A percentile compares a stretch with the other conserved stretches of the same genome.
Evolutionary conservation across 1,140 invertebrate species (phyloP).

Genomic region (Parasteatoda tepidariorum): DNA sequence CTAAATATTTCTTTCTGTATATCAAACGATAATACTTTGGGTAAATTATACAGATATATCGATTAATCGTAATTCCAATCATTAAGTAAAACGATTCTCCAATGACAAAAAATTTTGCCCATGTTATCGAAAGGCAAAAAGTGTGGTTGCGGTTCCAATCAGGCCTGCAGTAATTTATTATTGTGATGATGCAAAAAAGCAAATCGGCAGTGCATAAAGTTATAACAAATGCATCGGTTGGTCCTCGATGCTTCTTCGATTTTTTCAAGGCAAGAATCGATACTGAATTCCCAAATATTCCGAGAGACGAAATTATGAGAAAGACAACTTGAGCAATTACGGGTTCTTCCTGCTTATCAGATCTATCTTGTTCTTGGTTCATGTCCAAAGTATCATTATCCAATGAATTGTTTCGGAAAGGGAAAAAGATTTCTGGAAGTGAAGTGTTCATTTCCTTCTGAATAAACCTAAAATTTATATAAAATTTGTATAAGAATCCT

Average conservation of each 20-base stretch:
- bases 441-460: too few relatives aligned
- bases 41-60: conserved; percentile 85
- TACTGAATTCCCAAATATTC: not conserved
- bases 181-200: conserved; percentile 83
- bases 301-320: conserved; percentile 70
- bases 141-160: conserved; percentile 79
- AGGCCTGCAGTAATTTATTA: conserved; percentile 79
- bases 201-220: conserved; percentile 82
- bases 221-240: conserved; percentile 85
- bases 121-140: conserved; percentile 82
- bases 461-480: too few relatives aligned
- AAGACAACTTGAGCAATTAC: not conserved
- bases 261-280: not conserved
- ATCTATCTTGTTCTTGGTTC: not conserved
- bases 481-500: too few relatives aligned
- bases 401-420: too few relatives aligned
- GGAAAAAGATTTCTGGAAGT: too few relatives aligned
- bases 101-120: conserved; percentile 86
- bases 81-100: conserved; percentile 88
- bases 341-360: not conserved
- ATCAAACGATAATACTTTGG: too few relatives aligned
- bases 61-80: conserved; percentile 88
- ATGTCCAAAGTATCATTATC: not conserved
- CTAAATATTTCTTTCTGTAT: too few relatives aligned
- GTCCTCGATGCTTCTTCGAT: conserved; percentile 71